Conservation (phyloP, 2,797 vertebrate genomes). For the Spinus olivaceus region DNA sequence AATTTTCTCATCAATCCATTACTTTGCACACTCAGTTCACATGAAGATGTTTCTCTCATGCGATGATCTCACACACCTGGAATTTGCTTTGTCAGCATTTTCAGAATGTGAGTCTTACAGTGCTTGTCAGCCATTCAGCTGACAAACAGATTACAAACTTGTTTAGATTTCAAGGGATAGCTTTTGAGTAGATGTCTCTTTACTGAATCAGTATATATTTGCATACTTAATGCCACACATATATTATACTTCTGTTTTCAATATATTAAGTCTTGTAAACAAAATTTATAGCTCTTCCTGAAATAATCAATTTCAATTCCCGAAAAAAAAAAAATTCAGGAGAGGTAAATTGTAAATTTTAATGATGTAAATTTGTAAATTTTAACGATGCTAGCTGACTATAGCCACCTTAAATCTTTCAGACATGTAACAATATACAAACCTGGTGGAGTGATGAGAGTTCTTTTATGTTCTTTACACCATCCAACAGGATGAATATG, state of each 20-base stretch:
- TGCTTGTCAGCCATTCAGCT: not conserved
- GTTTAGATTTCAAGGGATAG: not conserved
- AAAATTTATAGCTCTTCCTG: not conserved
- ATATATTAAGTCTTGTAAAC: not conserved
- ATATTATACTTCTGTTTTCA: not conserved
- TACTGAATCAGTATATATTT: not conserved
- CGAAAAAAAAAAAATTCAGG: not conserved
- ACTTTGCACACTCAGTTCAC: not conserved
- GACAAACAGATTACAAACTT: not conserved
- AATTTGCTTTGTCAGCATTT: not conserved
- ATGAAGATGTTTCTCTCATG: not conserved
- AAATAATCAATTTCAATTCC: not conserved
- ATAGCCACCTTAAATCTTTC: not conserved
- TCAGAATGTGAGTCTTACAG: not conserved
- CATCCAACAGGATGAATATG: conserved; percentile 87
- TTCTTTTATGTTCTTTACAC: conserved; percentile 83
- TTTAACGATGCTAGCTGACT: not conserved
- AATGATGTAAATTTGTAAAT: not conserved
- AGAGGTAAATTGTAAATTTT: not conserved
- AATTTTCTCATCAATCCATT: not conserved
- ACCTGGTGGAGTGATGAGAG: conserved; percentile 84
- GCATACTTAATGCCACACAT: not conserved
- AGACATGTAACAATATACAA: conserved; percentile 9
- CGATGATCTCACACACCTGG: not conserved
- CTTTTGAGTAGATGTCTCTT: not conserved